Base-by-base conservation (phyloP, 2,797 vertebrate species). In the Propithecus deckenii region DNA sequence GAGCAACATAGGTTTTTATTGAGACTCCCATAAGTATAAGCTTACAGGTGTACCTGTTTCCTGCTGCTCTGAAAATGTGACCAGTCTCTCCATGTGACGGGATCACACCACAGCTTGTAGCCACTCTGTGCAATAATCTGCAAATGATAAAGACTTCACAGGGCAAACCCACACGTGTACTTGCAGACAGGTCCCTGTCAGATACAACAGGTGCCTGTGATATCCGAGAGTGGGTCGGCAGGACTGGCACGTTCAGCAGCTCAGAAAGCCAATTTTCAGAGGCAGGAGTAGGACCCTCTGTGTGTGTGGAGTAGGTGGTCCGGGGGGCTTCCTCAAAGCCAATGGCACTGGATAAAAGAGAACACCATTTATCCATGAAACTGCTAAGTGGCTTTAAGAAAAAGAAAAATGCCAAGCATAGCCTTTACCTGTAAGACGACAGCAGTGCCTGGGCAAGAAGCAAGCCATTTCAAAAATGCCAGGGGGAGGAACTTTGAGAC, bases 121-220 rank as follows among this genome's bases (percentile, higher is more conserved):
- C 65, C 85, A 87, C 86, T 98, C 97, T 84, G 38, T 25, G 95
- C 65, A 81, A 59, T 97, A 97, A 97, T 86, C 95, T 98, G 63
- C 8, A 22, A 83, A n/a, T 4, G 97, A 98, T 93, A 97, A 96
- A 4, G 84, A 41, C 88, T 89, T 86, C 63, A 72, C 71, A 83
- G 43, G 11, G n/a, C 91, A 85, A 87, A 92, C 72, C 50, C 74
- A 71, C 28, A 22, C 48, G 25, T 83, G 28, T 79, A 97, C 93
- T 84, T 92, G 91, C 57, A n/a, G 97, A 98, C 96, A 96, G 96
- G 90, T 72, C 84, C 32, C 72, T 98, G 96, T 97, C 97, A 98
- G 81, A 46, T 25, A 41, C 65, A 46, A 93, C 14, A 1, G 95
- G 97, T 86, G 97, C 79, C 88, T 50, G 81, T 87, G 96, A 97